Percentiles rank a stretch among this genome's conserved stretches.
These are phyloP conservation scores for Aplocera efformata DNA, from an alignment of 2,888 invertebrate genomes.

Conservation along the genomic window DNA sequence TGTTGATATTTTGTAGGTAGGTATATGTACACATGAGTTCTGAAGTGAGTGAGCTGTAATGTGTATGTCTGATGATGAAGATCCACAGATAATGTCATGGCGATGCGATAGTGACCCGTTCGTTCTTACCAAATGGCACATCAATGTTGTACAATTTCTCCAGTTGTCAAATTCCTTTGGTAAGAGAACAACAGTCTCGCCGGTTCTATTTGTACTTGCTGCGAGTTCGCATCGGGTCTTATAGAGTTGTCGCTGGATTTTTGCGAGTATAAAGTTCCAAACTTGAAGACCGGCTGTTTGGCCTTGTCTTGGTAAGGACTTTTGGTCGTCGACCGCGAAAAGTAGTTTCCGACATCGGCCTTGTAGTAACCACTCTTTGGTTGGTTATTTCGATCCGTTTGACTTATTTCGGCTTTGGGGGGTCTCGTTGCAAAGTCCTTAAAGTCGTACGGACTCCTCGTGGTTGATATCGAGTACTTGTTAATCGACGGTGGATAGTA, in stretches of 20 bases:
- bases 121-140: constrained; percentile 71
- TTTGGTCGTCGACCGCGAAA: constrained; percentile 76
- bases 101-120: constrained; percentile 44
- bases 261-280: constrained; percentile 71
- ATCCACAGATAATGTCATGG: constrained; percentile 28
- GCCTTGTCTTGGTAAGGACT: constrained; percentile 67
- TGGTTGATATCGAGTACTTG: constrained; percentile 72
- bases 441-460: constrained; percentile 80
- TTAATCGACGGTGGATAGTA: constrained; percentile 54
- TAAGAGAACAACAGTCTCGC: constrained; percentile 63
- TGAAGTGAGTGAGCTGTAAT: constrained; percentile 14
- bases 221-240: constrained; percentile 72
- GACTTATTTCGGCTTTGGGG: constrained; percentile 38
- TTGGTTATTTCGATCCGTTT: constrained; percentile 12
- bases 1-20: constrained; percentile 10
- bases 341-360: constrained; percentile 59
- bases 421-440: constrained; percentile 67
- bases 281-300: constrained; percentile 63
- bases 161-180: constrained; percentile 66
- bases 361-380: constrained; percentile 64
- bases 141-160: constrained; percentile 53
- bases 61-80: constrained; percentile 26
- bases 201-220: constrained; percentile 73
- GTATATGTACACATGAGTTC: constrained; percentile 16
- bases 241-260: constrained; percentile 71